Evolutionary conservation across 2,113 vertebrate genomes (phyloP), one percentile per base, ranked within the genome.

Genomic region (Dascyllus trimaculatus): DNA sequence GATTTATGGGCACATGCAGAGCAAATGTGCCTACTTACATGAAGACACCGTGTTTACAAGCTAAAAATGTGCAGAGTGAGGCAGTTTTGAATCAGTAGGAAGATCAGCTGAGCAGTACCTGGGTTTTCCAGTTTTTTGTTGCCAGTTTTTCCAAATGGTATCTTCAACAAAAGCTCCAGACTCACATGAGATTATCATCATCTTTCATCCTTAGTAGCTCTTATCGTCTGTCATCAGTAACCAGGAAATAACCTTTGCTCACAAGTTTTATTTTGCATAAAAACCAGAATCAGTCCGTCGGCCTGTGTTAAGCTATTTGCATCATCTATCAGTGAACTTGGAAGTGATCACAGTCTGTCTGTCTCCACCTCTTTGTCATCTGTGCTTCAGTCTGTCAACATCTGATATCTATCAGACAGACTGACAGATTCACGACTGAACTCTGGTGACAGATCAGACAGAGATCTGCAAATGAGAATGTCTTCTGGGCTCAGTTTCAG

Each of bases 341-440:
- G 24, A 65, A 60, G 18, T 11, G 2, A 73, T 59, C 45, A 29
- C 17, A 13, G 13, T 58, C 11, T 60, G 26, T 64, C 65, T 60
- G 61, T 70, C 56, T 75, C 51, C 2, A 0, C 45, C 49, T 71
- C 29, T 21, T 11, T 54, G 35, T 75, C 59, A 22, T 62, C 64
- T 43, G 5, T 10, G 49, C 22, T 24, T 66, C 57, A 17, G 43
- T 75, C 59, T 65, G 52, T 81, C 79, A 65, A 46, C 63, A 35
- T 62, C 70, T 59, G 81, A 89, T 83, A 48, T 70, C 54, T 78
- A 63, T 90, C 81, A 49, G 73, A 38, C 53, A 77, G 65, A 75
- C 69, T 9, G 51, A 66, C 61, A 18, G 35, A 46, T 46, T 71
- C 62, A 11, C 8, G 49, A 49, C 54, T 63, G 45, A 61, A 64